phyloP scores from a whole-genome alignment of 2,888 invertebrate genomes.

The Mimachlamys varia region DNA sequence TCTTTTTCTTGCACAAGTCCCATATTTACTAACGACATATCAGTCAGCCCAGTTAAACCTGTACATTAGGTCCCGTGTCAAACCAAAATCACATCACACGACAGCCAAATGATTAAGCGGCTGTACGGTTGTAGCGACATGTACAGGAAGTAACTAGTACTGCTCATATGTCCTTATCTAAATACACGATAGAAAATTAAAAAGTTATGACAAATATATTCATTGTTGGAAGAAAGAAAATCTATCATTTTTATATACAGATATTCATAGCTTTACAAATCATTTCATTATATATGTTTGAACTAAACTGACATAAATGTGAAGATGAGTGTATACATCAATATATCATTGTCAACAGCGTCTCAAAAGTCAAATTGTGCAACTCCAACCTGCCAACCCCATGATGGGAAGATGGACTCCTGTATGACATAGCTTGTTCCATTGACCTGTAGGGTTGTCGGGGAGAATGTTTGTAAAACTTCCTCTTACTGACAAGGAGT shows the following conservation, averaged over 20 bases:
- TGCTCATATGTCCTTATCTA: constrained; percentile 12
- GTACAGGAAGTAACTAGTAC: not conserved
- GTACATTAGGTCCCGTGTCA: not conserved
- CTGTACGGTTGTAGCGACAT: not conserved
- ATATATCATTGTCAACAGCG: not conserved
- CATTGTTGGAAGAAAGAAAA: constrained; percentile 31
- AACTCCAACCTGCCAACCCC: constrained; percentile 25
- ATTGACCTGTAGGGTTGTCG: constrained; percentile 25
- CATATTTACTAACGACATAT: constrained; percentile 7
- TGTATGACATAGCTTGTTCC: not conserved
- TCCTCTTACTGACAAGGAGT: constrained; percentile 7
- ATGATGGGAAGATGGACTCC: constrained; percentile 26
- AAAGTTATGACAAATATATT: constrained; percentile 21
- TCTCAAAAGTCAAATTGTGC: not conserved
- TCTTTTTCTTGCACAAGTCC: constrained; percentile 21
- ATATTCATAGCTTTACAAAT: constrained; percentile 7
- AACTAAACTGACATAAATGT: not conserved
- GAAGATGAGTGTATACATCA: not conserved
- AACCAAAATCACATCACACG: too few species aligned
- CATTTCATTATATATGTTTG: constrained; percentile 14
- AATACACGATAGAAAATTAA: not conserved
- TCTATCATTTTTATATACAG: constrained; percentile 16
- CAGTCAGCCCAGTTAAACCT: not conserved
- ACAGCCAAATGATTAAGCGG: too few species aligned
- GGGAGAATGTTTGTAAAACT: constrained; percentile 14